Conservation (phyloP, 2,113 vertebrate genomes). For the Dromiciops gliroides region DNA sequence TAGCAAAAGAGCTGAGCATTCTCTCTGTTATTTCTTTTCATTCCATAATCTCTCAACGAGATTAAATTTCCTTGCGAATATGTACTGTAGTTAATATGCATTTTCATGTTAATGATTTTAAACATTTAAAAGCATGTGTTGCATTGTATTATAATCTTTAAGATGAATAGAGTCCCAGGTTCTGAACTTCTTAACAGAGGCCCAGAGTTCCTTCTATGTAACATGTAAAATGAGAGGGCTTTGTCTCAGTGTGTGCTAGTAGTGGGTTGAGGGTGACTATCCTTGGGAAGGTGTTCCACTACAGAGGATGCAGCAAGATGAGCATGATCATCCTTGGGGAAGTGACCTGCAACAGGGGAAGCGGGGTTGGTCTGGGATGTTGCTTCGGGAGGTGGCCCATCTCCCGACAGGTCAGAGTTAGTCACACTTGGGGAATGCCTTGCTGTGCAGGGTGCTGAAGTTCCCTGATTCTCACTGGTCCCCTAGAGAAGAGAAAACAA, state of each 20-base stretch:
- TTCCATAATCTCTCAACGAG: conserved; percentile 23
- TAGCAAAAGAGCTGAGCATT: conserved; percentile 50
- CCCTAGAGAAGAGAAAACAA: conserved; percentile 72
- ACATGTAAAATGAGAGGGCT: conserved; percentile 59
- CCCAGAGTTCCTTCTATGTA: conserved; percentile 80
- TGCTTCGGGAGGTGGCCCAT: conserved; percentile 69
- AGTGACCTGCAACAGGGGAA: neutral
- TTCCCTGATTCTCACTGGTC: conserved; percentile 79
- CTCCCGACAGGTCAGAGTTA: conserved; percentile 67
- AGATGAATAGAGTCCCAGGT: conserved; percentile 75
- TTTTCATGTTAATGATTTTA: conserved; percentile 75
- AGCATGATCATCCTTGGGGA: neutral
- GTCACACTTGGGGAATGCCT: conserved; percentile 56
- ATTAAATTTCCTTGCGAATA: conserved; percentile 59
- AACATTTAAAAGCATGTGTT: conserved; percentile 79
- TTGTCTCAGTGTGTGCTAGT: conserved; percentile 71
- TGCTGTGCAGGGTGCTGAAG: conserved; percentile 69
- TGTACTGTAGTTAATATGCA: conserved; percentile 66
- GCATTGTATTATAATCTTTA: conserved; percentile 70
- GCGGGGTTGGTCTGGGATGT: conserved; percentile 62
- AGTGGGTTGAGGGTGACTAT: conserved; percentile 58
- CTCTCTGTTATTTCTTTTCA: conserved; percentile 21
- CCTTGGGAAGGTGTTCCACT: neutral
- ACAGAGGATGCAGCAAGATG: conserved; percentile 50
- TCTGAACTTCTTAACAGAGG: conserved; percentile 74